These are phyloP conservation scores for Pseudococcus jackbeardsleyi DNA, from an alignment of 2,888 invertebrate species.

Conservation along the genomic window DNA sequence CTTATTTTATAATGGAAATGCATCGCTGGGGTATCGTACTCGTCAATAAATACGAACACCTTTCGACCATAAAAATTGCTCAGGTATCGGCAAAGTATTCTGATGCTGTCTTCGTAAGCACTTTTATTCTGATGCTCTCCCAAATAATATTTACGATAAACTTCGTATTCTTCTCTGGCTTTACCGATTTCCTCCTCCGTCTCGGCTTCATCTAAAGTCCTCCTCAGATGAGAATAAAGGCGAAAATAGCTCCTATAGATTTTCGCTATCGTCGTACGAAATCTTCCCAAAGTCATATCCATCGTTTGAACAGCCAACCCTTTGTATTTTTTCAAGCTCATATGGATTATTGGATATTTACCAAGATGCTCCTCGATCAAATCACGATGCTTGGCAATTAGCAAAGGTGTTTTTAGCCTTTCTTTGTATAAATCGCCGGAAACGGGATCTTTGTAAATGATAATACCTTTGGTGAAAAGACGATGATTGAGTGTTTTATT, in stretches of 20 bases:
- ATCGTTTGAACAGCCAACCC: neutral
- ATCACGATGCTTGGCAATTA: neutral
- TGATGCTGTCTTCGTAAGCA: neutral
- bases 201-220: neutral
- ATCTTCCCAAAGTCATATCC: neutral
- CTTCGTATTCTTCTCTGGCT: neutral
- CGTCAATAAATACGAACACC: constrained; percentile 27
- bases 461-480: neutral
- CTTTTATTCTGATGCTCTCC: neutral
- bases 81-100: neutral
- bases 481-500: neutral
- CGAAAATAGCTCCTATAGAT: neutral
- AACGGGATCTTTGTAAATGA: neutral
- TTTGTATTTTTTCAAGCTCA: constrained; percentile 6
- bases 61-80: neutral
- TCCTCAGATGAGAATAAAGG: neutral
- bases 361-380: neutral
- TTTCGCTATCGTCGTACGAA: neutral
- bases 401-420: neutral
- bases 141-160: neutral
- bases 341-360: constrained; percentile 3
- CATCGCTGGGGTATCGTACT: constrained; percentile 9
- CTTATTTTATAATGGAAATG: constrained; percentile 12
- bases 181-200: neutral
- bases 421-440: neutral